phyloP scores from a whole-genome alignment of 2,888 invertebrate genomes.

The Drymonia ruficornis region DNA sequence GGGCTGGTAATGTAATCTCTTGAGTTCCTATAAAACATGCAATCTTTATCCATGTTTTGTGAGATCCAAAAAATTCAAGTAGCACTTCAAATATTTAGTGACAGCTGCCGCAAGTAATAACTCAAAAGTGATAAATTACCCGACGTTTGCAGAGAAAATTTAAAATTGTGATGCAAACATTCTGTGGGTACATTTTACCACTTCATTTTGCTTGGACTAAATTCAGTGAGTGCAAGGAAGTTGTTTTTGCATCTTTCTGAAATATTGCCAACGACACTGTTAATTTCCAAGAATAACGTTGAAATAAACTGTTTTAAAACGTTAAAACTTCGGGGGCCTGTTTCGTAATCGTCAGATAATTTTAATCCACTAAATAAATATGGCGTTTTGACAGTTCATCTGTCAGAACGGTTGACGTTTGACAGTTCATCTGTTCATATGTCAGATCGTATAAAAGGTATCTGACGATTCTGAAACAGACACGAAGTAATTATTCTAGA shows the following conservation, averaged over 20 bases:
- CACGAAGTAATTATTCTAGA: too few species aligned
- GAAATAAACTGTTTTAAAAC: too few species aligned
- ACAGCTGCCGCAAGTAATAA: conserved; percentile 39
- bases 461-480: too few species aligned
- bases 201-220: conserved; percentile 44
- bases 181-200: conserved; percentile 46
- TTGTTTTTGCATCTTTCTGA: conserved; percentile 22
- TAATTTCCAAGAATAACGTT: not conserved
- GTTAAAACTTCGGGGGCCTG: too few species aligned
- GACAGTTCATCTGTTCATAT: too few species aligned
- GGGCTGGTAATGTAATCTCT: conserved; percentile 5
- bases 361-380: too few species aligned
- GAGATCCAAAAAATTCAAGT: conserved; percentile 23
- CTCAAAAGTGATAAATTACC: conserved; percentile 57
- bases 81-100: conserved; percentile 38
- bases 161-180: conserved; percentile 46
- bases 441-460: too few species aligned
- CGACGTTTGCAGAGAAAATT: conserved; percentile 27
- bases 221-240: conserved; percentile 36
- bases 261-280: conserved; percentile 18
- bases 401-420: too few species aligned
- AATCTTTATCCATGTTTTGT: conserved; percentile 27
- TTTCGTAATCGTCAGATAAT: too few species aligned
- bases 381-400: too few species aligned
- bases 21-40: conserved; percentile 27